Percentiles rank a stretch among this genome's conserved stretches.
Evolutionary conservation across 2,113 vertebrate genomes (phyloP).

Genomic region (Laterallus jamaicensis): DNA sequence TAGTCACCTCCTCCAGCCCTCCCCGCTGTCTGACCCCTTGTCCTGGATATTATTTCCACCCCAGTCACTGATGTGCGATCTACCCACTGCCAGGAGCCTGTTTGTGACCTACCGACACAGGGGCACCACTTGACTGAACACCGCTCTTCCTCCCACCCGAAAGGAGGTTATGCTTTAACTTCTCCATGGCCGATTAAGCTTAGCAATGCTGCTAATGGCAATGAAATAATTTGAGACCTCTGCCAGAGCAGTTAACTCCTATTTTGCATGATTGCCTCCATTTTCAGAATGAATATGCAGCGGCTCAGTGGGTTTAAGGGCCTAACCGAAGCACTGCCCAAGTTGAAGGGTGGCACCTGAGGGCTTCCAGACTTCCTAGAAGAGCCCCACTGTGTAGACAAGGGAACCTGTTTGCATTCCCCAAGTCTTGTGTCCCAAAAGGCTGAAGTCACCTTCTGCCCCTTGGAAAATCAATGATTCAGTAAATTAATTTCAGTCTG

Average conservation of each 20-base stretch:
- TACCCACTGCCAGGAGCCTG: background rate
- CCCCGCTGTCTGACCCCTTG: background rate
- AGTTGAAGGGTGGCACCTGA: background rate
- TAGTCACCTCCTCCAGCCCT: background rate
- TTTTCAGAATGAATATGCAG: background rate
- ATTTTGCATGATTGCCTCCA: constrained; percentile 11
- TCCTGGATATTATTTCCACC: background rate
- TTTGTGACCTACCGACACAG: background rate
- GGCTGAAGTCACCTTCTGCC: constrained; percentile 34
- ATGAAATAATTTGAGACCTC: background rate
- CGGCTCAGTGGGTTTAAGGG: background rate
- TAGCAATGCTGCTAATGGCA: background rate
- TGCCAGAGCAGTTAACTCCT: constrained; percentile 13
- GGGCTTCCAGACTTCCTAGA: background rate
- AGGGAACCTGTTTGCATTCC: background rate
- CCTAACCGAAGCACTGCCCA: background rate
- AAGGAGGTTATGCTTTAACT: background rate
- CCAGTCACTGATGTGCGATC: background rate
- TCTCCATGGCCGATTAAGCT: constrained; percentile 26
- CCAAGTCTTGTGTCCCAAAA: background rate
- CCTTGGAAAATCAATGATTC: constrained; percentile 62
- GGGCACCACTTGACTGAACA: background rate
- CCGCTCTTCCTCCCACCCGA: background rate
- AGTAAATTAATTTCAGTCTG: constrained; percentile 66
- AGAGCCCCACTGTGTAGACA: background rate